Evolutionary conservation across 2,113 vertebrate genomes (phyloP).

Genomic region (Cyphomyrus plagiostoma): DNA sequence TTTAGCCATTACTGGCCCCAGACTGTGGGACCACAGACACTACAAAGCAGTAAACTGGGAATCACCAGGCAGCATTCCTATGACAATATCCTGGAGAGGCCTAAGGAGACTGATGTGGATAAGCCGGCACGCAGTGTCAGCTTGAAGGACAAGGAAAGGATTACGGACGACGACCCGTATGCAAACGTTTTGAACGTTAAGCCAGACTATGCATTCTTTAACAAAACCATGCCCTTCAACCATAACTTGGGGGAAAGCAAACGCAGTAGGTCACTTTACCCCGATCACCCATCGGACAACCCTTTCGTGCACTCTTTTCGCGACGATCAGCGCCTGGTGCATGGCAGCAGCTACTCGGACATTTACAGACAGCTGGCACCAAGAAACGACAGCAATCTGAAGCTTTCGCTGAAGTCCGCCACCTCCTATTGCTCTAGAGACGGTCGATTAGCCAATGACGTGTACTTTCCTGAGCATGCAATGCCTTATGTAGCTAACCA

Average conservation of each 20-base stretch:
- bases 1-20: constrained; percentile 77
- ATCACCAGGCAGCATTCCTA: constrained; percentile 89
- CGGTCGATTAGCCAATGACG: constrained; percentile 84
- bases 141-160: constrained; percentile 78
- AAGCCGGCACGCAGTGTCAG: constrained; percentile 78
- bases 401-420: constrained; percentile 85
- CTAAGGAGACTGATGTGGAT: constrained; percentile 59
- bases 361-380: constrained; percentile 87
- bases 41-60: constrained; percentile 66
- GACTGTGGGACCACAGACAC: constrained; percentile 59
- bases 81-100: constrained; percentile 82
- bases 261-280: constrained; percentile 85
- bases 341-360: constrained; percentile 79
- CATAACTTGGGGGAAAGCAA: constrained; percentile 78
- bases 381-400: constrained; percentile 85
- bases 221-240: constrained; percentile 72
- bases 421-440: constrained; percentile 90
- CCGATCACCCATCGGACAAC: constrained; percentile 79
- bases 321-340: constrained; percentile 73
- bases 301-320: constrained; percentile 80
- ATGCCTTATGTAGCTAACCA: constrained; percentile 92
- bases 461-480: constrained; percentile 88
- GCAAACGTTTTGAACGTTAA: constrained; percentile 85
- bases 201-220: constrained; percentile 76
- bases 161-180: constrained; percentile 79